Percentiles rank a stretch among this genome's conserved stretches.
Conservation (phyloP, 1,140 invertebrate genomes). For the Hylyphantes graminicola region DNA sequence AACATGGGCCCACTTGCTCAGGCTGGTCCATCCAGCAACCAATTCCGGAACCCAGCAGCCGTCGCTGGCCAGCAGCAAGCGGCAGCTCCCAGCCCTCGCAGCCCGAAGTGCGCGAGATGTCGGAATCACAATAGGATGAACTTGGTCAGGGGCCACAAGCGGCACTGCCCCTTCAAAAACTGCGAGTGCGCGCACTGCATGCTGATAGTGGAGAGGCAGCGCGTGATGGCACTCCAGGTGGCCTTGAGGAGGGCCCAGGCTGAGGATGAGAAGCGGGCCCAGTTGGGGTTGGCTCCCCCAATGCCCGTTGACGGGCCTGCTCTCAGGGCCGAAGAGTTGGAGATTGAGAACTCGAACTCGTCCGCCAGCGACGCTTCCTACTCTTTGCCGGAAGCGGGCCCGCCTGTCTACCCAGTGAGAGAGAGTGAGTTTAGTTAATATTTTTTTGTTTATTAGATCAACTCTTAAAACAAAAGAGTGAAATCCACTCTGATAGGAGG, state of each 20-base stretch:
- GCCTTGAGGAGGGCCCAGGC: conserved; percentile 70
- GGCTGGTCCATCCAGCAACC: too few relatives aligned
- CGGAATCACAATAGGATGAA: conserved; percentile 58
- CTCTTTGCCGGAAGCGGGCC: too few relatives aligned
- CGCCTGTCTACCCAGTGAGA: too few relatives aligned
- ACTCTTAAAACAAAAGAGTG: too few relatives aligned
- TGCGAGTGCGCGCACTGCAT: conserved; percentile 71
- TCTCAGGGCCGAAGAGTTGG: too few relatives aligned
- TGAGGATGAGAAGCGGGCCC: conserved; percentile 68
- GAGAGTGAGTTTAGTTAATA: too few relatives aligned
- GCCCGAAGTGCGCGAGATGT: conserved; percentile 70
- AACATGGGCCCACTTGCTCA: too few relatives aligned
- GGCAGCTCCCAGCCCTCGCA: conserved; percentile 61
- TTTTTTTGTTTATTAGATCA: too few relatives aligned
- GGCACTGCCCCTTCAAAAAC: conserved; percentile 70
- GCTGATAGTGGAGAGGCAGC: conserved; percentile 68
- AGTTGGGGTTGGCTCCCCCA: not conserved
- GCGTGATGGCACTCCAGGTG: conserved; percentile 68
- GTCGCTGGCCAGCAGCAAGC: not conserved
- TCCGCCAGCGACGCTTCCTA: too few relatives aligned
- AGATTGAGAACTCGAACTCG: too few relatives aligned
- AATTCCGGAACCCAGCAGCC: not conserved
- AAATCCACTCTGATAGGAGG: too few relatives aligned
- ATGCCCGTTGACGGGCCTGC: not conserved
- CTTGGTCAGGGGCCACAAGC: conserved; percentile 72